Evolutionary conservation across 2,113 vertebrate species (phyloP), one percentile per base, ranked within the genome.

Genomic region (Campylorhamphus procurvoides): DNA sequence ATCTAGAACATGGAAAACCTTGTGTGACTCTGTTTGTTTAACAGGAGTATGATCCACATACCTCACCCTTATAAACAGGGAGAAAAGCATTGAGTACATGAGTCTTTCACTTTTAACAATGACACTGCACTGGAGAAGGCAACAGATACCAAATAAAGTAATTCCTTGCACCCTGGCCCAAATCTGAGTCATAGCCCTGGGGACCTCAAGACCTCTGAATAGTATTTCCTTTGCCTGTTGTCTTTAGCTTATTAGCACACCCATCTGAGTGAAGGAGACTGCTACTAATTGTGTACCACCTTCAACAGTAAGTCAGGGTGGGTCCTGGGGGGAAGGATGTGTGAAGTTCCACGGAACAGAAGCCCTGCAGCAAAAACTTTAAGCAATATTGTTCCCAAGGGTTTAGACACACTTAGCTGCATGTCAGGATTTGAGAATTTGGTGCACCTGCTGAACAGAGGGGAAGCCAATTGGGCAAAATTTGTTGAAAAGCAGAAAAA

Each of bases 101-200:
- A 50, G 35, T 29, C 82, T 80, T 68, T 69, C 84, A 59, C 87
- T 94, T 91, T 80, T 55, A 77, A 83, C 75, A 76, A 56, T 63
- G 90, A 90, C 84, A 40, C 17, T 9, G 84, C 19, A 24, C 67
- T 71, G 42, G 39, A 67, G 90, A 50, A 90, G 84, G 78, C 63
- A 69, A 8, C 24, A 49, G 74, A 93, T 67, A 95, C 89, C 93
- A 96, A 94, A 95, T 86, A 95, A 96, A 97, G 93, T 52, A 91
- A 94, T 94, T 91, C 71, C 82, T 95, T 37, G 79, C 85, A 91
- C 95, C 87, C 71, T 90, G 84, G 69, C 74, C 83, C 86, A 92
- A 96, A 89, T 77, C 86, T 96, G 96, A 96, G 78, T 95, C 95
- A 96, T 79, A 93, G 81, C 84, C 67, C 66, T n/a, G 13, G 93